Evolutionary conservation across 2,113 vertebrate genomes (phyloP).

Genomic region (Puma concolor): DNA sequence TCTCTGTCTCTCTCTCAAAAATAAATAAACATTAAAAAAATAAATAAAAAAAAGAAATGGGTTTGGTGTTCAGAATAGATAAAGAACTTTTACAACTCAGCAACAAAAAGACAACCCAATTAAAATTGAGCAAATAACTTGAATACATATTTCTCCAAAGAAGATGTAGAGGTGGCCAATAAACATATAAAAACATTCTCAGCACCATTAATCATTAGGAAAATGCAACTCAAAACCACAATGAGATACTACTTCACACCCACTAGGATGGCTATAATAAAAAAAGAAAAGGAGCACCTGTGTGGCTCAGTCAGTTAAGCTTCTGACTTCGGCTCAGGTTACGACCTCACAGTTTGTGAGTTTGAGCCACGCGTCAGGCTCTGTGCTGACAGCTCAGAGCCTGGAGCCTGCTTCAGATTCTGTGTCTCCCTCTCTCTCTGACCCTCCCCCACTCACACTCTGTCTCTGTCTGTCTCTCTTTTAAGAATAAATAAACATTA

Average conservation of each 20-base stretch:
- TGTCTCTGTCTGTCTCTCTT: no score
- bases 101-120: background rate
- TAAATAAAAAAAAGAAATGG: background rate
- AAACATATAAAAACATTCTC: background rate
- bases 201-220: background rate
- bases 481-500: no score
- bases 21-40: no score
- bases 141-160: conserved; percentile 5
- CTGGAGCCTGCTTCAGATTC: no score
- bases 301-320: no score
- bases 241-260: background rate
- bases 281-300: background rate
- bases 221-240: background rate
- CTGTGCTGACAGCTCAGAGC: no score
- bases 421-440: no score
- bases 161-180: background rate
- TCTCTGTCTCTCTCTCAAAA: no score
- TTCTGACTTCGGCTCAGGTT: no score
- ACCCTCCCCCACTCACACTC: no score
- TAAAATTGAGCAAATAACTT: background rate
- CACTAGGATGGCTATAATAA: background rate
- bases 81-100: background rate
- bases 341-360: no score
- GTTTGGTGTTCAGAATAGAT: background rate
- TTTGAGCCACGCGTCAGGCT: no score